Conservation (phyloP, 2,888 invertebrate genomes). For the Leptopilina syphax region DNA sequence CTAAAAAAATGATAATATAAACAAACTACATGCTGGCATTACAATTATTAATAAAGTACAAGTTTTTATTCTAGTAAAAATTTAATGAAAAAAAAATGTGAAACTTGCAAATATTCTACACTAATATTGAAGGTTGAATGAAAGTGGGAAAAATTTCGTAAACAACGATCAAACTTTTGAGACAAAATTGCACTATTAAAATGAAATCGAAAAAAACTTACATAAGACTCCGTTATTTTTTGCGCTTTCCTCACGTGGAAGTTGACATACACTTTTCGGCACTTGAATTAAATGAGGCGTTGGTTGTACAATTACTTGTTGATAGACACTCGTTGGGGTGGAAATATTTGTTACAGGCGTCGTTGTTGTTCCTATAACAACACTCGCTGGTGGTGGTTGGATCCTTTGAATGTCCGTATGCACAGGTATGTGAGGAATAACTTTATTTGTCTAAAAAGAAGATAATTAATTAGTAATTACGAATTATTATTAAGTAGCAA, state of each 20-base stretch:
- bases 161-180: background rate
- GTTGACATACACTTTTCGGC: slow-evolving; percentile 63
- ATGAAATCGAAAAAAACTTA: slow-evolving; percentile 61
- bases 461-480: background rate
- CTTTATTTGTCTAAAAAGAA: slow-evolving; percentile 66
- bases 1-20: background rate
- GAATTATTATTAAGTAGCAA: too few relatives aligned
- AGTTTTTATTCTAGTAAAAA: background rate
- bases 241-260: slow-evolving; percentile 67
- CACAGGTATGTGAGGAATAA: slow-evolving; percentile 64
- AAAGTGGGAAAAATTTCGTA: slow-evolving; percentile 17
- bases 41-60: background rate
- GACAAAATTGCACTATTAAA: background rate
- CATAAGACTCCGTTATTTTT: slow-evolving; percentile 73
- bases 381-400: slow-evolving; percentile 67
- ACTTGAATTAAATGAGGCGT: slow-evolving; percentile 86
- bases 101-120: background rate
- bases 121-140: background rate
- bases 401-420: slow-evolving; percentile 69
- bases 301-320: slow-evolving; percentile 89
- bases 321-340: slow-evolving; percentile 73
- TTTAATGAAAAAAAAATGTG: background rate
- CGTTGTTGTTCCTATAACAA: slow-evolving; percentile 70
- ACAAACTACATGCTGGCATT: background rate
- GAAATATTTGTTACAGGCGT: slow-evolving; percentile 66